Base-by-base conservation (phyloP, 2,113 vertebrate genomes). In the Passer domesticus region DNA sequence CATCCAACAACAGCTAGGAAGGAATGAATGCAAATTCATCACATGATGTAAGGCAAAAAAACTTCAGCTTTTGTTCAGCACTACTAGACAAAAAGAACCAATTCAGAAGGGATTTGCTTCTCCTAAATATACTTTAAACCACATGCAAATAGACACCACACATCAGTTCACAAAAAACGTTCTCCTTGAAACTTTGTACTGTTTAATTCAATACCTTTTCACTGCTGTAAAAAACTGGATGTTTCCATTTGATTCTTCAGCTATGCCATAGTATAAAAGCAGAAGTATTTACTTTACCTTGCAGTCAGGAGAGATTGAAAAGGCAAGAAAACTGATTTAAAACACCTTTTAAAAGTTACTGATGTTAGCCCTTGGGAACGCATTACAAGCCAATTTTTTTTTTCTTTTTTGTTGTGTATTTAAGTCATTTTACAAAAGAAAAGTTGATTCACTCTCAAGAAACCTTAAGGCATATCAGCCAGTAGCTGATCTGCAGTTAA, bases 91-190 rank as follows among this genome's bases (percentile, higher is more conserved):
- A 78, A 83, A 89, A 74, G n/a, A 95, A 73, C 1, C 10, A 66
- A 44, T 24, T 30, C 14, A 25, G 27, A 68, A 5, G 58, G 64
- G 28, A 83, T 59, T 63, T 70, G 10, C 43, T 91, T 62, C 46
- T 77, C 25, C 20, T 78, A 83, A 77, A 77, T 9, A 4, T 23
- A 20, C 67, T 77, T 94, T 62, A 83, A 74, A 77, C 11, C n/a
- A 41, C 7, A 11, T 8, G 15, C 41, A 87, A 66, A 59, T 43
- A 53, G 78, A 87, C 30, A 64, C 4, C 59, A 74, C 6, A 4
- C 8, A 56, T 2, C 0, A 7, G 15, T 58, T 64, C 21, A 53
- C 21, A 53, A 43, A 11, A 80, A 66, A 15, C 0, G 0, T 74
- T 64, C 52, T 60, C 37, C 47, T 31, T 68, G 53, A 73, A 92